Base-by-base conservation (phyloP, 2,888 invertebrate species). In the Buathra laborator region DNA sequence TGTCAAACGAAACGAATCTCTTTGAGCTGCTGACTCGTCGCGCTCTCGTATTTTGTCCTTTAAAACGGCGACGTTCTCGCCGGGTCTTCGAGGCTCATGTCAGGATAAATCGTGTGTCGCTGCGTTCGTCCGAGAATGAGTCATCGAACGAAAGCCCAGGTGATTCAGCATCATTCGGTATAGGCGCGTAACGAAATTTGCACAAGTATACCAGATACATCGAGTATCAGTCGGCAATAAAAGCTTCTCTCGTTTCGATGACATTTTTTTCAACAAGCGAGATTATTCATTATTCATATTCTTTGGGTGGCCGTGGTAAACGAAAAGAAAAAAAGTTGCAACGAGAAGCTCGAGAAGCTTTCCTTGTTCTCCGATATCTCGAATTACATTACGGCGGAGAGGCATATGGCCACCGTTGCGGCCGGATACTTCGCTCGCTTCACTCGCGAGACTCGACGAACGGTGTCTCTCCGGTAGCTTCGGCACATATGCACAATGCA, bases 351-450 rank as follows among this genome's bases (percentile, higher is more conserved):
- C 32, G 53, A 29, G n/a, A 51, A 37, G 71, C 76, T 80, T 84
- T 80, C 67, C 76, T 62, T 48, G 72, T 80, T 84, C 84, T 72
- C 84, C 80, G 84, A 84, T 71, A 29, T 56, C 84, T 84, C 80
- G 67, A 24, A 76, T 84, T 81, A 84, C 84, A 67, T 24, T 71
- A 44, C 51, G 29, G 32, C 62, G 37, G 43, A 19, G 76, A 71
- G 76, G 71, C 84, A 84, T 81, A 80, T 84, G 80, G 80, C 59
- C 48, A 76, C 76, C 80, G 83, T 32, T 51, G 24, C 19, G 16
- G 70, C 9, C 37, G 37, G 53, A 53, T 19, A 19, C 19, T 19
- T 19, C 10, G 10, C 19, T 19, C 19, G 1, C 19, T 19, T 10
- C 7, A 7, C 53, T 19, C 53, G 16, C 24, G 24, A 56, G 56